Base-by-base conservation (phyloP, 1,140 invertebrate genomes). In the Pantala flavescens region DNA sequence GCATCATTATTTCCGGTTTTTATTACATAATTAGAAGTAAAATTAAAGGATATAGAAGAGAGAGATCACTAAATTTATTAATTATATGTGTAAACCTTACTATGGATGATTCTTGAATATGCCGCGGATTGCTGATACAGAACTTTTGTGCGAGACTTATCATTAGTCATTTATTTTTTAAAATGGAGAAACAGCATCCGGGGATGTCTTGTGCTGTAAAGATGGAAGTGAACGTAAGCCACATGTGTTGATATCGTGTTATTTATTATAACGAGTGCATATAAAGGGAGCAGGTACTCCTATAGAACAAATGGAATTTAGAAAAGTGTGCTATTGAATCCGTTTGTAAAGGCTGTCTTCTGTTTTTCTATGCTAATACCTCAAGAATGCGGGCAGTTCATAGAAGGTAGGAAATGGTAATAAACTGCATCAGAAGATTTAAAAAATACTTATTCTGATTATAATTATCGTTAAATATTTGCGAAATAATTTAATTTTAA, bases 241-340 rank as follows among this genome's bases (percentile, higher is more conserved):
- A 63, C 49, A 63, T 63, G 49, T 63, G 49, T 63, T 63, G 49
- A 63, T 63, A 63, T 63, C n/a, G 49, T 63, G 49, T 63, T 63
- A 63, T 63, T 63, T 63, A 63, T 63, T 63, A 63, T 19, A 63
- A 63, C n/a, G 49, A 16, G 49, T 63, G 49, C 49, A 7, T 63
- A 63, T 7, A 36, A 7, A 21, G n/a, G 49, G 49, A 63, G 49
- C 49, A 63, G 49, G 49, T 63, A 63, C 49, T 63, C 49, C 49
- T 63, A 63, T 21, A 63, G 49, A 63, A 63, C 49, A 63, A 21
- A 63, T 63, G 49, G 49, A 16, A 63, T 16, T 19, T 63, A 63
- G 49, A 63, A 63, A 63, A 63, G 14, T 63, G n/a, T 63, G 49
- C 49, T 19, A 63, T 63, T 63, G 49, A 63, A 21, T 63, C n/a